Percentiles rank a stretch among this genome's conserved stretches.
phyloP scores from a whole-genome alignment of 53 echinoderm and acorn worm genomes.

The Henricia sp. region DNA sequence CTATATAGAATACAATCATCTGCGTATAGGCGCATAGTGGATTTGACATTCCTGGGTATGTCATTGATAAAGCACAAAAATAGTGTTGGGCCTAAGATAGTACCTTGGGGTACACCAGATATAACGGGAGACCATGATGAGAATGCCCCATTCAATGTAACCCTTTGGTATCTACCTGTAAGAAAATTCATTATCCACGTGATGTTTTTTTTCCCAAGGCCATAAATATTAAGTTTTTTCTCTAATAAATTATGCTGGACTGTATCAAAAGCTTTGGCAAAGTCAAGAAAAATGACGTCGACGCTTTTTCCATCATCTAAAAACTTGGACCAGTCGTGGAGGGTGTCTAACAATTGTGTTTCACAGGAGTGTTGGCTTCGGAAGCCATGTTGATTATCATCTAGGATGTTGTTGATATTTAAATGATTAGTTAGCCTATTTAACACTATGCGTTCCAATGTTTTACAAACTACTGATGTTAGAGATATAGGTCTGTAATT shows the following conservation, averaged over 20 bases:
- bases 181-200: constrained; percentile 5
- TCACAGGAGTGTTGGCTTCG: constrained; percentile 32
- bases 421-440: constrained; percentile 21
- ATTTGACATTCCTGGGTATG: not conserved
- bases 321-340: not conserved
- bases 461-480: constrained; percentile 18
- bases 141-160: not conserved
- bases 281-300: constrained; percentile 9
- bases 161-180: not conserved
- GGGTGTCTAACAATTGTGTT: constrained; percentile 19
- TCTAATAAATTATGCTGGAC: too few species aligned
- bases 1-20: not conserved
- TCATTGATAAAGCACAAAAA: constrained; percentile 20
- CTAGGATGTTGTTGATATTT: constrained; percentile 13
- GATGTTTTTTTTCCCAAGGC: not conserved
- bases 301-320: not conserved
- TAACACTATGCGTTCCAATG: constrained; percentile 10
- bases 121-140: not conserved
- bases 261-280: too few species aligned
- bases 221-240: not conserved
- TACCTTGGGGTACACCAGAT: constrained; percentile 30
- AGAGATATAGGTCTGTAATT: constrained; percentile 49
- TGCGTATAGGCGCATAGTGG: not conserved
- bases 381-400: constrained; percentile 47
- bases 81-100: constrained; percentile 10